phyloP scores from a whole-genome alignment of 2,888 invertebrate genomes.

The Steromphala cineraria region DNA sequence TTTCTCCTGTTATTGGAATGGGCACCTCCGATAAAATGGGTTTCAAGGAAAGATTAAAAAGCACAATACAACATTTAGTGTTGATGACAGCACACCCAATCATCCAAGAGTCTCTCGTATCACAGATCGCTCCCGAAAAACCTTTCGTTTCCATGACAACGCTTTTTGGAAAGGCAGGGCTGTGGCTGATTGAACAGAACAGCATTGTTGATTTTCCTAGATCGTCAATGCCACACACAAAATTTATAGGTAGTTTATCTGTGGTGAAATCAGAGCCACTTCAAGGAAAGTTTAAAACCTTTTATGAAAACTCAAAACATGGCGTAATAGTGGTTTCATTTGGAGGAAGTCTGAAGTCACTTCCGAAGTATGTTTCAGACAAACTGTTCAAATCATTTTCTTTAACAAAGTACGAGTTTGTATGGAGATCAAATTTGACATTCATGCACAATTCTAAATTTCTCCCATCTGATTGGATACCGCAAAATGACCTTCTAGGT shows the following conservation, averaged over 20 bases:
- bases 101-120: not conserved
- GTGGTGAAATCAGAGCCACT: not conserved
- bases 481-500: constrained; percentile 11
- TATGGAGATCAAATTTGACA: not conserved
- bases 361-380: not conserved
- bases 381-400: not conserved
- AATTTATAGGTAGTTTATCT: not conserved
- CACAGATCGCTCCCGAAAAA: not conserved
- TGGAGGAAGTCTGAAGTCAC: not conserved
- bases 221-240: not conserved
- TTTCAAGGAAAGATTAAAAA: not conserved
- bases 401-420: not conserved
- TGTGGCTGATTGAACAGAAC: not conserved
- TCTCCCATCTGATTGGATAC: not conserved
- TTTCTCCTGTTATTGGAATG: not conserved
- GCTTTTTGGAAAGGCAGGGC: not conserved
- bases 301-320: not conserved
- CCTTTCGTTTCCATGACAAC: not conserved
- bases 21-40: not conserved
- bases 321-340: not conserved
- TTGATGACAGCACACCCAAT: not conserved
- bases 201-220: not conserved
- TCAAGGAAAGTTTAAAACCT: not conserved
- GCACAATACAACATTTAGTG: not conserved
- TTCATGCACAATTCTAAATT: not conserved